Evolutionary conservation across 2,888 invertebrate species (phyloP), one percentile per base, ranked within the genome.

Genomic region (Caenorhabditis auriculariae): DNA sequence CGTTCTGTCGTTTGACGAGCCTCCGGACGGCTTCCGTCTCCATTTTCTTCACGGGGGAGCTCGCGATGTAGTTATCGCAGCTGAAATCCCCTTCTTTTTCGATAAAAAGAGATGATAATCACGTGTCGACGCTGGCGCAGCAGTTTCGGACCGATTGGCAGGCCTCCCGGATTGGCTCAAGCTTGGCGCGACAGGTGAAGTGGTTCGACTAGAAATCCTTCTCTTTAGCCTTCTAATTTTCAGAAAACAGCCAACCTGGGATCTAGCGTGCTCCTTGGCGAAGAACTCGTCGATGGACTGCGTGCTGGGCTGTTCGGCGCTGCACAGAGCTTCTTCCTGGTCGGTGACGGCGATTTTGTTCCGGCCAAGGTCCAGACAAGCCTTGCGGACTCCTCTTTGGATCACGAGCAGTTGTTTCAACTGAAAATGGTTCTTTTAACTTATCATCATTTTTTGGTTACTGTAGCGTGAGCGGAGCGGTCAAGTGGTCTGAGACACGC

Each of bases 401-500:
- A 69, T 66, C 1, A 57, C 58, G 17, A 69, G 54, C n/a, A 69
- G 54, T 57, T 69, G 69, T 35, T 66, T 66, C 46, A 69, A 55
- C 69, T 69, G 54, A 27, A 61, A 58, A 27, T 17, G 15, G 5
- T 38, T 15, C n/a, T 38, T 38, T 38, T 38, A 19, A 5, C 4
- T 4, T 12, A 6, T 19, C 12, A n/a, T 17, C 26, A 4, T 39
- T 27, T 29, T 24, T 23, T 17, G 42, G 50, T 55, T 43, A 66
- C 69, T 12, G 63, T 57, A 19, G 66, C 54, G 44, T 69, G 61
- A 27, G 63, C 59, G 3, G 63, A 54, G 42, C 58, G 54, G 38
- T 69, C 69, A 24, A 69, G 48, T 46, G 69, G 69, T 9, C 62
- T 53, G 15, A 69, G 57, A 41, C 69, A 69, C n/a, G 69, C 66